phyloP scores from a whole-genome alignment of 92 coral and sea anemone genomes.

The Zoanthus sansibaricus region DNA sequence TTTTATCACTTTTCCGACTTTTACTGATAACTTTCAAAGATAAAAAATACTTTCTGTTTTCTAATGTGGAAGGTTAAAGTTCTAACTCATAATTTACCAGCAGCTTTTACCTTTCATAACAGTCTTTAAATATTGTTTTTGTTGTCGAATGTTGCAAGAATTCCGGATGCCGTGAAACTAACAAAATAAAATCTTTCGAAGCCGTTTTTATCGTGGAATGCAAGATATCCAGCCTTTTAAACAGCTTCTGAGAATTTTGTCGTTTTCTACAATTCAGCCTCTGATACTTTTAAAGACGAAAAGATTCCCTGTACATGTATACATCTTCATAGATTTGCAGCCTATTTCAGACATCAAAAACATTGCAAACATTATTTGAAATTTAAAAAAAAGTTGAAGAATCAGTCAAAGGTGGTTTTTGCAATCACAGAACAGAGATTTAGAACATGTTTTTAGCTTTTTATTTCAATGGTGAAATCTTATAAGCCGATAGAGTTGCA shows the following conservation, averaged over 20 bases:
- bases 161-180: not conserved
- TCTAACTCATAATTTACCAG: no score
- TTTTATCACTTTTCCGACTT: no score
- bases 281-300: not conserved
- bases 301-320: constrained; percentile 11
- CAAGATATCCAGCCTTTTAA: constrained; percentile 9
- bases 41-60: no score
- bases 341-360: not conserved
- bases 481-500: not conserved
- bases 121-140: not conserved
- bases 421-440: not conserved
- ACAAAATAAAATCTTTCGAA: not conserved
- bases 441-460: not conserved
- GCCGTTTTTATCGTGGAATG: constrained; percentile 18
- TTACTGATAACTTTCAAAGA: no score
- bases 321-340: not conserved
- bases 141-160: not conserved
- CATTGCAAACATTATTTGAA: constrained; percentile 3
- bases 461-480: not conserved
- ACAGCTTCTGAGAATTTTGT: not conserved
- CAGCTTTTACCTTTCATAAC: no score
- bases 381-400: not conserved
- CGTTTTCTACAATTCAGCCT: constrained; percentile 2
- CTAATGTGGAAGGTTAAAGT: no score
- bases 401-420: no score